Evolutionary conservation across 1,140 invertebrate genomes (phyloP).

Genomic region (Anthonomus grandis): DNA sequence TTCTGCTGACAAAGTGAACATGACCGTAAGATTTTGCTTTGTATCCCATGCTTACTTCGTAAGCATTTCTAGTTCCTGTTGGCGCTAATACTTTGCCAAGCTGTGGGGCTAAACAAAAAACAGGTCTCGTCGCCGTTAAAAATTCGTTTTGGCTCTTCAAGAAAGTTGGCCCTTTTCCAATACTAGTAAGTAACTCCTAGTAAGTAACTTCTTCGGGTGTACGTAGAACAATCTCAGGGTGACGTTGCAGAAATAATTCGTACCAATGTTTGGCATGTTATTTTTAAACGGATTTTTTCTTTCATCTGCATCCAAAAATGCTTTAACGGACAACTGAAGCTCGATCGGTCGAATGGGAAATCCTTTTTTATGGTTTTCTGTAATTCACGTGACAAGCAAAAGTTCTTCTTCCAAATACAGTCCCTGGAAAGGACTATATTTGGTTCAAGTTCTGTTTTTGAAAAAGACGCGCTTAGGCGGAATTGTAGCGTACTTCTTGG

Average conservation of each 20-base stretch:
- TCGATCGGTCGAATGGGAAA: background rate
- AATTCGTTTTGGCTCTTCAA: constrained; percentile 35
- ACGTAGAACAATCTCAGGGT: background rate
- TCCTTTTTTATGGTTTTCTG: background rate
- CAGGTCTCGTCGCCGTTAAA: constrained; percentile 47
- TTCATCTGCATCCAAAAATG: background rate
- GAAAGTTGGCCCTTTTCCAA: too few species aligned
- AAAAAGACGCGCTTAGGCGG: background rate
- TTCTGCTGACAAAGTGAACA: constrained; percentile 6
- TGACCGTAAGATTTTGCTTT: constrained; percentile 5
- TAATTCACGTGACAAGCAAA: background rate
- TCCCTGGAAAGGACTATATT: background rate
- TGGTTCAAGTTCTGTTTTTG: background rate
- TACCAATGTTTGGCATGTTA: constrained; percentile 4
- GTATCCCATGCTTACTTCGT: constrained; percentile 36
- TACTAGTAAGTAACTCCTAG: too few species aligned
- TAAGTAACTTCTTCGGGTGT: constrained; percentile 35
- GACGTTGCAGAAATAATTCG: constrained; percentile 8
- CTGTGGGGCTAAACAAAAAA: constrained; percentile 43
- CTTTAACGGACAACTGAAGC: background rate
- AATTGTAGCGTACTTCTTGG: too few species aligned
- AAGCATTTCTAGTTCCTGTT: constrained; percentile 41
- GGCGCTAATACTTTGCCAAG: constrained; percentile 35
- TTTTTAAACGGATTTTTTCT: background rate
- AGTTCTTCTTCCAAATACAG: too few species aligned